These are phyloP conservation scores for Arenicola marina DNA, from an alignment of 2,888 invertebrate genomes.

Conservation along the genomic window DNA sequence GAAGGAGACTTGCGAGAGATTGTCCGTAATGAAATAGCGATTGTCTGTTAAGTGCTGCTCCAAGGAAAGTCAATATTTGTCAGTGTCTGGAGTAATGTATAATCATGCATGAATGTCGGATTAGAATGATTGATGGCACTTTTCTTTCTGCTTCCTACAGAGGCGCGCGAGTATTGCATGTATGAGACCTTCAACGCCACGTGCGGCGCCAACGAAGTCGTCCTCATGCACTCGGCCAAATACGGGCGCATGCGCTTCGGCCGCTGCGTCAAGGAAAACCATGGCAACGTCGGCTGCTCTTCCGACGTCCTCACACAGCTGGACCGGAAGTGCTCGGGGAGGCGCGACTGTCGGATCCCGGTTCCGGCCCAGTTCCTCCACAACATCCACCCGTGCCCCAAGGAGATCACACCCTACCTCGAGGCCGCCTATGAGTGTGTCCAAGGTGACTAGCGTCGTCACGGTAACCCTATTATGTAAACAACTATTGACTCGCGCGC, in stretches of 20 bases:
- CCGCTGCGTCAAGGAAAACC: constrained; percentile 26
- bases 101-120: too few relatives aligned
- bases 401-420: constrained; percentile 27
- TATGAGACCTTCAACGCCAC: constrained; percentile 2
- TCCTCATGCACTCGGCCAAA: neutral
- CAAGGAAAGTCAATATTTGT: too few relatives aligned
- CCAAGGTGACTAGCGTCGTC: constrained; percentile 13
- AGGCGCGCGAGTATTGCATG: constrained; percentile 3
- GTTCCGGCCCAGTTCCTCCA: constrained; percentile 21
- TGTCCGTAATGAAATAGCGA: too few relatives aligned
- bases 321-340: constrained; percentile 27
- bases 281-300: constrained; percentile 26
- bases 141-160: too few relatives aligned
- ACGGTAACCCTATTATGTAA: too few relatives aligned
- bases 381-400: constrained; percentile 18
- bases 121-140: too few relatives aligned
- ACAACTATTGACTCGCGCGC: too few relatives aligned
- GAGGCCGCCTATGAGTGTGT: constrained; percentile 26
- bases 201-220: neutral
- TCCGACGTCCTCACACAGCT: constrained; percentile 19
- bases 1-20: too few relatives aligned
- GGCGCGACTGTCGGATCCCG: constrained; percentile 12
- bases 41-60: too few relatives aligned
- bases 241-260: constrained; percentile 18
- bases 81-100: too few relatives aligned